Conservation (phyloP, 2,797 vertebrate genomes). For the Channa striata region DNA sequence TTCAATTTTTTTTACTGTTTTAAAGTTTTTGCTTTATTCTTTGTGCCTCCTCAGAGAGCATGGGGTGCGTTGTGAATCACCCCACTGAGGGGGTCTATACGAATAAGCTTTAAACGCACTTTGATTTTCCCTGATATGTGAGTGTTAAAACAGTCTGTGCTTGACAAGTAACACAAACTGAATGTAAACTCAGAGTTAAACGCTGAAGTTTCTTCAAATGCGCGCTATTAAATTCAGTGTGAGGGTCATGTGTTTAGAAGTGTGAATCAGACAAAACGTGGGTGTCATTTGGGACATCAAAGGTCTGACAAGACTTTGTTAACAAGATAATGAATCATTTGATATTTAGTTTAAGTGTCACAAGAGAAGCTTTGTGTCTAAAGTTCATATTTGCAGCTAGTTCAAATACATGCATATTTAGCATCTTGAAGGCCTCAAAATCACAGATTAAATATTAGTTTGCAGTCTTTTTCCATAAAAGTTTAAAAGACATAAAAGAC, state of each 20-base stretch:
- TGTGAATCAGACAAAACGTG: slow-evolving; percentile 67
- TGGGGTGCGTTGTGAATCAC: neutral
- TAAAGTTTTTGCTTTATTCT: neutral
- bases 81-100: accelerated
- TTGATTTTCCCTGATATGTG: neutral
- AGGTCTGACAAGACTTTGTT: slow-evolving; percentile 61
- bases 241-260: slow-evolving; percentile 20
- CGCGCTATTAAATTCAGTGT: slow-evolving; percentile 7
- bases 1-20: neutral
- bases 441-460: neutral
- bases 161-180: neutral
- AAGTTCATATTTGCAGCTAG: slow-evolving; percentile 42
- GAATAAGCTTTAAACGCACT: neutral
- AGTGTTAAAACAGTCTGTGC: no score
- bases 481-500: neutral
- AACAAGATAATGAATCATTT: slow-evolving; percentile 67
- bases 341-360: slow-evolving; percentile 51
- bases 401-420: neutral
- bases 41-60: neutral
- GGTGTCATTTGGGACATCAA: slow-evolving; percentile 48
- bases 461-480: neutral
- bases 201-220: slow-evolving; percentile 1
- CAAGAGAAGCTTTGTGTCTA: slow-evolving; percentile 24
- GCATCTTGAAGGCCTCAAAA: neutral
- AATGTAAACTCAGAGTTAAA: neutral